These are phyloP conservation scores for Ctenicera cuprea DNA, from an alignment of 2,888 invertebrate genomes.

Conservation along the genomic window DNA sequence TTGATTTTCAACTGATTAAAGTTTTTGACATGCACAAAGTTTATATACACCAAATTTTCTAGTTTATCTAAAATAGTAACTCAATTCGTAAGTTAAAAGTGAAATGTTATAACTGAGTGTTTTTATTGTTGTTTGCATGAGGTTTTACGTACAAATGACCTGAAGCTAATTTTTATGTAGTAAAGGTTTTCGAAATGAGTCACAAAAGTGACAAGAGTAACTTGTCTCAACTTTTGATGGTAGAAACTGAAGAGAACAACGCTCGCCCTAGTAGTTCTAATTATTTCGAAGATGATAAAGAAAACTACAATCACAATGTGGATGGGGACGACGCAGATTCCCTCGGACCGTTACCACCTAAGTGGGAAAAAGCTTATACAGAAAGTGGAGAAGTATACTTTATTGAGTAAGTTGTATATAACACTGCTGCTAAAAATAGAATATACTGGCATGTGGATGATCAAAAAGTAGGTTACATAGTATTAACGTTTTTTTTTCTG, in stretches of 20 bases:
- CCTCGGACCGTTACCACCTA: slow-evolving; percentile 92
- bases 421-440: too few relatives aligned
- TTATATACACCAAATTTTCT: too few relatives aligned
- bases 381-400: slow-evolving; percentile 98
- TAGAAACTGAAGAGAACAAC: slow-evolving; percentile 69
- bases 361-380: slow-evolving; percentile 99
- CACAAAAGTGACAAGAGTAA: slow-evolving; percentile 69
- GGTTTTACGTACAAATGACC: not conserved
- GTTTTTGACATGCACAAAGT: too few relatives aligned
- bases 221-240: slow-evolving; percentile 70
- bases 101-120: not conserved
- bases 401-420: slow-evolving; percentile 86
- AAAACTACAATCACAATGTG: slow-evolving; percentile 67
- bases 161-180: slow-evolving; percentile 1
- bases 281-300: slow-evolving; percentile 67
- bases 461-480: too few relatives aligned
- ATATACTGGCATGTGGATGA: too few relatives aligned
- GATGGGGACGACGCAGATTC: slow-evolving; percentile 84
- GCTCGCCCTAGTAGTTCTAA: slow-evolving; percentile 62
- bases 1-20: too few relatives aligned
- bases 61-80: not conserved
- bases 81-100: not conserved
- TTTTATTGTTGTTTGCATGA: not conserved
- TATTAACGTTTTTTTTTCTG: too few relatives aligned
- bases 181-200: slow-evolving; percentile 3